phyloP scores from a whole-genome alignment of 2,797 vertebrate species.

The Sebastes kiyomatsui region DNA sequence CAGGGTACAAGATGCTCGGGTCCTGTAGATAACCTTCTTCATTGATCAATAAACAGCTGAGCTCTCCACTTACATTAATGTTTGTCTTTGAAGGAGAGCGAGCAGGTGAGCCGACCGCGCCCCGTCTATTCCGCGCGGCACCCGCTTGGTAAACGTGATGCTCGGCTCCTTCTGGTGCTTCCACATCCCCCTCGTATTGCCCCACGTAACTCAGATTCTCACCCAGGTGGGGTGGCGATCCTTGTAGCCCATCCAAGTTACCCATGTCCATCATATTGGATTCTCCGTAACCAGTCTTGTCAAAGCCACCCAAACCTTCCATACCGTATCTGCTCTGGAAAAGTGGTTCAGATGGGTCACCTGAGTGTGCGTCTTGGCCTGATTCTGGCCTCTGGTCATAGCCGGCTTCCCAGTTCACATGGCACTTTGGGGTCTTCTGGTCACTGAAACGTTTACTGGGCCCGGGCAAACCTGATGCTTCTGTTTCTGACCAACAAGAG shows the following conservation, averaged over 20 bases:
- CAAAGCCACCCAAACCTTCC: conserved; percentile 72
- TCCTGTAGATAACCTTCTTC: conserved; percentile 84
- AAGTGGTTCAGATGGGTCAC: conserved; percentile 61
- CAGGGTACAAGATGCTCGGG: conserved; percentile 64
- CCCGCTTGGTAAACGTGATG: conserved; percentile 60
- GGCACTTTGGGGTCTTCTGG: conserved; percentile 73
- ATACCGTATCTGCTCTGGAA: conserved; percentile 74
- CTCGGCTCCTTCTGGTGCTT: conserved; percentile 49
- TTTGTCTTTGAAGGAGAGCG: conserved; percentile 63
- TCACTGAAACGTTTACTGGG: conserved; percentile 72
- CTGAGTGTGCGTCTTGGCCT: conserved; percentile 53
- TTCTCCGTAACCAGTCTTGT: conserved; percentile 69
- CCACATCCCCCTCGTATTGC: conserved; percentile 65
- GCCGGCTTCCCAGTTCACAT: conserved; percentile 72
- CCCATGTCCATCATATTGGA: conserved; percentile 69
- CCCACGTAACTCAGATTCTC: conserved; percentile 68
- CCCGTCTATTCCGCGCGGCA: conserved; percentile 44
- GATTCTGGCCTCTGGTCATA: conserved; percentile 67
- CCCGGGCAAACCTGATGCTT: conserved; percentile 60
- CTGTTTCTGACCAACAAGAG: conserved; percentile 49
- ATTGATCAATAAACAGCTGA: conserved; percentile 84
- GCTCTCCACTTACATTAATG: conserved; percentile 57
- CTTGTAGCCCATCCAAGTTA: conserved; percentile 69
- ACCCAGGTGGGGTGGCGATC: conserved; percentile 63
- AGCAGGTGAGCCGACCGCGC: background rate